Percentiles rank a stretch among this genome's conserved stretches.
Evolutionary conservation across 23 tunicate species (phyloP).

Genomic region (Oikopleura dioica): DNA sequence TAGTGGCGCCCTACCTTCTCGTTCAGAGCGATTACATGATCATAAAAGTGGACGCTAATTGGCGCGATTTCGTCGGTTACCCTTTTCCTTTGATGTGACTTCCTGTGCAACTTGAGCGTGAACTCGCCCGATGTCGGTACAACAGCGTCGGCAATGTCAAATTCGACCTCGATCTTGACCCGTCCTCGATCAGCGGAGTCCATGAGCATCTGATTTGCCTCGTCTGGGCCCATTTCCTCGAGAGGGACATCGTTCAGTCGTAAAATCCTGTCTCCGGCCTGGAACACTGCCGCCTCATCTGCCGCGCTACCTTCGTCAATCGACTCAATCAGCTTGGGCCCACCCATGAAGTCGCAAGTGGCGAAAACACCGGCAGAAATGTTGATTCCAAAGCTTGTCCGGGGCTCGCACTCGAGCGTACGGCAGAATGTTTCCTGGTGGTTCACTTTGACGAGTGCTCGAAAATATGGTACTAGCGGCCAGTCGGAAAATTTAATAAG

Average conservation of each 20-base stretch:
- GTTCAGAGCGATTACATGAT: neutral
- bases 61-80: neutral
- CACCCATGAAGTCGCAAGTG: slow-evolving; percentile 44
- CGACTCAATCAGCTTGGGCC: slow-evolving; percentile 31
- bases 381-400: slow-evolving; percentile 42
- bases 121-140: slow-evolving; percentile 79
- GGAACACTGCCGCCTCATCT: slow-evolving; percentile 58
- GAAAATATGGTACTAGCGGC: too few relatives aligned
- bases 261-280: slow-evolving; percentile 47
- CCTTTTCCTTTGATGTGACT: neutral
- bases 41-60: neutral
- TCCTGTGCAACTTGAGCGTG: slow-evolving; percentile 24
- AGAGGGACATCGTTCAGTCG: slow-evolving; percentile 39
- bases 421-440: neutral
- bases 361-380: slow-evolving; percentile 58
- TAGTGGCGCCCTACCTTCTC: too few relatives aligned
- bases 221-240: slow-evolving; percentile 42
- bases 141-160: slow-evolving; percentile 88
- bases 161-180: slow-evolving; percentile 55
- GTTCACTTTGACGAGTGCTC: neutral
- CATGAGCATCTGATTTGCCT: slow-evolving; percentile 38
- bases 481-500: too few relatives aligned
- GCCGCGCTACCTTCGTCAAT: slow-evolving; percentile 60
- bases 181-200: slow-evolving; percentile 44
- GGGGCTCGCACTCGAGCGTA: slow-evolving; percentile 10